Evolutionary conservation across 2,797 vertebrate genomes (phyloP).

Genomic region (Gorsachius magnificus): DNA sequence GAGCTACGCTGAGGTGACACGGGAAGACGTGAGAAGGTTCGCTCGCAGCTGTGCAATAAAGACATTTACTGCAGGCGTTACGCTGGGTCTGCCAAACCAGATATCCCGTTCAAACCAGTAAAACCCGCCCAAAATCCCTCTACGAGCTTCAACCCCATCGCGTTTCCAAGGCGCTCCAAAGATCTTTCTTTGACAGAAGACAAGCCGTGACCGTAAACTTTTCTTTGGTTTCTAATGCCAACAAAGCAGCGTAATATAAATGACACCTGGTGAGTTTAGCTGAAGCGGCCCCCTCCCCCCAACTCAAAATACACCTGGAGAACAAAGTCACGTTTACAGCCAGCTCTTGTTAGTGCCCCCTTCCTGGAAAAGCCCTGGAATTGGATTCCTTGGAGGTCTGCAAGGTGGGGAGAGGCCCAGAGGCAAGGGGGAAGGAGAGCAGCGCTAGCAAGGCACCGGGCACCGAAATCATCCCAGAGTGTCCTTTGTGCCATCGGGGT

Average conservation of each 20-base stretch:
- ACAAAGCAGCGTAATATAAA: background rate
- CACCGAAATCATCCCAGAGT: no score
- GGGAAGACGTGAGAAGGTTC: background rate
- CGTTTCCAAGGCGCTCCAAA: background rate
- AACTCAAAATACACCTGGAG: background rate
- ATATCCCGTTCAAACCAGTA: background rate
- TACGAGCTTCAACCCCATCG: background rate
- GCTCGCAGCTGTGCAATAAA: background rate
- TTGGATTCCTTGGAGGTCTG: background rate
- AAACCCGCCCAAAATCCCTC: background rate
- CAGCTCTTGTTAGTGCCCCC: background rate
- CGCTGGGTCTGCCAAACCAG: background rate
- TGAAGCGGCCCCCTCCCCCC: fast-evolving
- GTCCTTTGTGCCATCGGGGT: background rate
- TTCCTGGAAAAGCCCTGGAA: no score
- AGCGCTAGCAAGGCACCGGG: background rate
- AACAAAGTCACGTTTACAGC: no score
- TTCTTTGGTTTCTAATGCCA: background rate
- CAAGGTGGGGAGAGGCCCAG: background rate
- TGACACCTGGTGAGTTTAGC: background rate
- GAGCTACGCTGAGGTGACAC: background rate
- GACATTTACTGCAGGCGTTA: background rate
- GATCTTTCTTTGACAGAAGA: background rate
- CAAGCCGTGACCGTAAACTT: background rate
- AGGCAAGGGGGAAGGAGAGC: no score